phyloP scores from a whole-genome alignment of 2,888 invertebrate genomes.

The Chydorus sphaericus region DNA sequence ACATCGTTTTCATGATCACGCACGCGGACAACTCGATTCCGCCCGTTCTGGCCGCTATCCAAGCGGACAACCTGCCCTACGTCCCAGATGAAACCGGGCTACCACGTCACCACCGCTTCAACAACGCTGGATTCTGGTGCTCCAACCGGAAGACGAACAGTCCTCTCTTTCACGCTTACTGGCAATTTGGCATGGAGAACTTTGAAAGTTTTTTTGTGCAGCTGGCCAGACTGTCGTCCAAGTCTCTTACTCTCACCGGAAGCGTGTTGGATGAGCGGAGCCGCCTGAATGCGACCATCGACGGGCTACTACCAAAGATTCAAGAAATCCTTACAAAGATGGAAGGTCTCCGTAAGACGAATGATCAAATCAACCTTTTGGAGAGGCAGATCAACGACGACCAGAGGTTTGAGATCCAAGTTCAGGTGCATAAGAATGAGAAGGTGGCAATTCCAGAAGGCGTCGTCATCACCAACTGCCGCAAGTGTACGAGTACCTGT shows the following conservation, averaged over 20 bases:
- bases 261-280: too few relatives aligned
- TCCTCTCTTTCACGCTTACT: not conserved
- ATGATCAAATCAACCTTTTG: constrained; percentile 16
- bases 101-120: constrained; percentile 18
- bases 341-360: too few relatives aligned
- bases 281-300: too few relatives aligned
- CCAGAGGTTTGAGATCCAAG: constrained; percentile 18
- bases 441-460: constrained; percentile 14
- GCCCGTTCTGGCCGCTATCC: constrained; percentile 18
- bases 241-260: too few relatives aligned
- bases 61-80: constrained; percentile 16
- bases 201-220: constrained; percentile 16
- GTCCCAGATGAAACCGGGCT: too few relatives aligned
- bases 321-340: too few relatives aligned
- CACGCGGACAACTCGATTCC: constrained; percentile 19
- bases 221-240: constrained; percentile 15
- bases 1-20: constrained; percentile 19
- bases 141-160: not conserved
- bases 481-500: constrained; percentile 21
- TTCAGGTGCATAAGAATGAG: constrained; percentile 17
- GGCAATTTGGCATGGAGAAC: not conserved
- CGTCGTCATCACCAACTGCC: constrained; percentile 21
- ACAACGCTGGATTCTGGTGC: constrained; percentile 18
- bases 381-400: constrained; percentile 17
- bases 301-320: too few relatives aligned